Evolutionary conservation across 2,113 vertebrate genomes (phyloP).

Genomic region (Madoqua kirkii): DNA sequence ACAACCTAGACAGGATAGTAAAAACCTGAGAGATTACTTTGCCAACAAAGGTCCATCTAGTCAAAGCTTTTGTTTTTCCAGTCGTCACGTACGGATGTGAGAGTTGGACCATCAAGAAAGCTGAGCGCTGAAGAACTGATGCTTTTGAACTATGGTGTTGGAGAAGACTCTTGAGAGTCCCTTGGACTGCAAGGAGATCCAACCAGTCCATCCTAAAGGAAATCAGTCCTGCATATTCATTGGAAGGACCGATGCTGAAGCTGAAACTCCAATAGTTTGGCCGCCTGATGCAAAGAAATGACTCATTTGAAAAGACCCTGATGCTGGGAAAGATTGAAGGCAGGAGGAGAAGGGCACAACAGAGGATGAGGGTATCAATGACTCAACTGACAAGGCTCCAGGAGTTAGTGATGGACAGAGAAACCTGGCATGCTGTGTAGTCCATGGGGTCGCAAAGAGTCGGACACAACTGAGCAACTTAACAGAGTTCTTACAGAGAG

Average conservation of each 20-base stretch:
- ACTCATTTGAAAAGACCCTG: not conserved
- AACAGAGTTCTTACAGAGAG: accelerated
- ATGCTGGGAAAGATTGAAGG: not conserved
- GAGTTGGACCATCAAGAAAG: not conserved
- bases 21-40: not conserved
- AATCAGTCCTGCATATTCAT: not conserved
- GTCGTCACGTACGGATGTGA: not conserved
- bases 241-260: not conserved
- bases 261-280: not conserved
- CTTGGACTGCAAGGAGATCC: not conserved
- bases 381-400: not conserved
- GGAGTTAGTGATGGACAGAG: not conserved
- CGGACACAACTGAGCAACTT: not conserved
- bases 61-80: not conserved
- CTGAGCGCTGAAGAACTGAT: not conserved
- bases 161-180: not conserved
- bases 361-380: not conserved
- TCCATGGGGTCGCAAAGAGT: not conserved
- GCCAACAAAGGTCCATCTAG: not conserved
- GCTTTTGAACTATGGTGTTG: not conserved
- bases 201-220: not conserved
- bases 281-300: not conserved
- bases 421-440: not conserved
- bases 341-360: not conserved
- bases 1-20: not conserved